Conservation (phyloP, 2,797 vertebrate genomes). For the Propithecus perrieri region DNA sequence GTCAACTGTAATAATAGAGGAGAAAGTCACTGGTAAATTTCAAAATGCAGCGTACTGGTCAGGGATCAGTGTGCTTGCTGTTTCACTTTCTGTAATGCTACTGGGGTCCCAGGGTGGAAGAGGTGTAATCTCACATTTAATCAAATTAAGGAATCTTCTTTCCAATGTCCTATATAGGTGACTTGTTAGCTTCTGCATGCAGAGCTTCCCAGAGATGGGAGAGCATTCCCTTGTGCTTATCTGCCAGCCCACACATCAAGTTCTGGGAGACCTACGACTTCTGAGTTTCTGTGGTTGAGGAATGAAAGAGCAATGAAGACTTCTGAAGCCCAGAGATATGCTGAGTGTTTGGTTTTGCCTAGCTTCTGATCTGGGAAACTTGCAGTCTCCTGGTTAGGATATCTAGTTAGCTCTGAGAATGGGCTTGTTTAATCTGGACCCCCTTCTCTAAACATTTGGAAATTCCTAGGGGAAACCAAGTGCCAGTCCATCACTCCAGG, state of each 20-base stretch:
- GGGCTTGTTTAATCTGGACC: not conserved
- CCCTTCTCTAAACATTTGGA: not conserved
- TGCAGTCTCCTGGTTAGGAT: not conserved
- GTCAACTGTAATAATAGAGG: not conserved
- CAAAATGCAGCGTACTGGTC: not conserved
- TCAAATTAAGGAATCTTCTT: not conserved
- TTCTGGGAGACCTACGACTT: not conserved
- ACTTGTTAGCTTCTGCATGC: not conserved
- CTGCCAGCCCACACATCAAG: not conserved
- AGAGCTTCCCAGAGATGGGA: not conserved
- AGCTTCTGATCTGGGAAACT: not conserved
- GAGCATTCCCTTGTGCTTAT: not conserved
- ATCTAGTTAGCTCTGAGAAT: not conserved
- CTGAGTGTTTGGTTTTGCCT: not conserved
- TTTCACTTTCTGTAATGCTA: not conserved
- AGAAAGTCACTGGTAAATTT: slow-evolving; percentile 4
- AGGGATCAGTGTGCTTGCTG: not conserved
- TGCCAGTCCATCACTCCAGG: not conserved
- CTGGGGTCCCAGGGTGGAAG: not conserved
- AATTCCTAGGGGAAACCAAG: not conserved
- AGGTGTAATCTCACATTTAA: not conserved
- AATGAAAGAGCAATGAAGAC: not conserved
- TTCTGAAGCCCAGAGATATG: not conserved
- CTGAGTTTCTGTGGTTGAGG: not conserved
- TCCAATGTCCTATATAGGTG: not conserved